Percentiles rank a stretch among this genome's conserved stretches.
Evolutionary conservation across 1,140 invertebrate species (phyloP).

Genomic region (Wasmannia auropunctata): DNA sequence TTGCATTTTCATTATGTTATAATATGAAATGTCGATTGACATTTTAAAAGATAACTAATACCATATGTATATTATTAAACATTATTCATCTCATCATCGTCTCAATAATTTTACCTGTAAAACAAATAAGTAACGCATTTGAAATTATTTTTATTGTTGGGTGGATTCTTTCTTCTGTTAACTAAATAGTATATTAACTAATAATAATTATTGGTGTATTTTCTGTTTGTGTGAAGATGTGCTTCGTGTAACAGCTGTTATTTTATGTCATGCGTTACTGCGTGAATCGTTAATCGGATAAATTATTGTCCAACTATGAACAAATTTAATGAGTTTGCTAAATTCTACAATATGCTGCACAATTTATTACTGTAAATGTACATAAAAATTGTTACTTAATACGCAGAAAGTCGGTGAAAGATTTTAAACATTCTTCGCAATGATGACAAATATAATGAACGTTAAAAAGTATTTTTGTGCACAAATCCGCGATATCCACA

Average conservation of each 20-base stretch:
- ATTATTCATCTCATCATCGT: neutral
- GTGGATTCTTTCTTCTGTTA: neutral
- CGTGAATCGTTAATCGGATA: neutral
- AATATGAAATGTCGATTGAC: neutral
- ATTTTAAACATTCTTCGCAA: neutral
- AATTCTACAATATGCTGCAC: neutral
- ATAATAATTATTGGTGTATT: conserved; percentile 8
- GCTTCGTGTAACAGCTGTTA: neutral
- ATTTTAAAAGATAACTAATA: neutral
- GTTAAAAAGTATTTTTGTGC: neutral
- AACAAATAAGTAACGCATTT: neutral
- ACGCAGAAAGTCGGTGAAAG: neutral
- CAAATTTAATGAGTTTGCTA: neutral
- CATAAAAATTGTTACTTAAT: neutral
- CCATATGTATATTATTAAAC: neutral
- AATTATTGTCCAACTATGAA: neutral
- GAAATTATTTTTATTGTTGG: neutral
- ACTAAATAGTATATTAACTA: neutral
- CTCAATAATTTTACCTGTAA: neutral
- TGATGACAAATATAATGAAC: neutral
- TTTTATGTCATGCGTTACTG: neutral
- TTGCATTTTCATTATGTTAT: neutral
- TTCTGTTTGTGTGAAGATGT: neutral
- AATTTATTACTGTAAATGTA: conserved; percentile 12
- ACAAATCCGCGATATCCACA: neutral